Percentiles rank a stretch among this genome's conserved stretches.
Evolutionary conservation across 2,888 invertebrate species (phyloP).

Genomic region (Aleiodes leptofemur): DNA sequence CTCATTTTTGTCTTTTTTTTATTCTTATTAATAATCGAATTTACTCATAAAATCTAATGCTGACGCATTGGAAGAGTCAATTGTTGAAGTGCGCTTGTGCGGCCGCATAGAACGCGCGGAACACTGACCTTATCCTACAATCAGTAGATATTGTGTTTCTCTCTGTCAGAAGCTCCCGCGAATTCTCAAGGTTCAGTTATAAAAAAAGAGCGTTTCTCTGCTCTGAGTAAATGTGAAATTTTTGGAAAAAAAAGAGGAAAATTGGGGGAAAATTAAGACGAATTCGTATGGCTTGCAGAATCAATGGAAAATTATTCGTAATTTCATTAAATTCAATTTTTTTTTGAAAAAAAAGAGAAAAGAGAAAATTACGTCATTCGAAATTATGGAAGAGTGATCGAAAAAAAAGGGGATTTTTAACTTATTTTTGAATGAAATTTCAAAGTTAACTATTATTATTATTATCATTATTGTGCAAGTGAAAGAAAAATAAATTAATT

Average conservation of each 20-base stretch:
- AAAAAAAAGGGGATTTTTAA: background rate
- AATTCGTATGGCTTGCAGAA: conserved; percentile 10
- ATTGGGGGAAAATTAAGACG: background rate
- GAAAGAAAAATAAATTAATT: no score
- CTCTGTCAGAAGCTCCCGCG: conserved; percentile 33
- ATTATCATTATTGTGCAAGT: background rate
- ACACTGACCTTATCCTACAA: background rate
- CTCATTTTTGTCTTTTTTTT: no score
- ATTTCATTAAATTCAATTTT: background rate
- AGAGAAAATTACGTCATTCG: background rate
- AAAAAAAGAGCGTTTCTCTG: background rate
- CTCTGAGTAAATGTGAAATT: no score
- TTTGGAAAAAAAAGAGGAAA: background rate
- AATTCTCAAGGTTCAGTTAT: conserved; percentile 24
- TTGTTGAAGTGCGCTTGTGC: conserved; percentile 32
- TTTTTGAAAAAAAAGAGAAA: background rate
- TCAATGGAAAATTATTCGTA: background rate
- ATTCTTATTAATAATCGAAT: no score
- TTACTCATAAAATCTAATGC: background rate
- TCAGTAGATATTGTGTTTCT: background rate
- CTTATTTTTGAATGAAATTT: background rate
- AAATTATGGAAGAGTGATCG: background rate
- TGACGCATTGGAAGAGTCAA: conserved; percentile 36
- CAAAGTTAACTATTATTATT: no score
- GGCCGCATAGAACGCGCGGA: conserved; percentile 38